Percentiles rank a stretch among this genome's conserved stretches.
These are phyloP conservation scores for Poecilia picta DNA, from an alignment of 2,797 vertebrate genomes.

Conservation along the genomic window DNA sequence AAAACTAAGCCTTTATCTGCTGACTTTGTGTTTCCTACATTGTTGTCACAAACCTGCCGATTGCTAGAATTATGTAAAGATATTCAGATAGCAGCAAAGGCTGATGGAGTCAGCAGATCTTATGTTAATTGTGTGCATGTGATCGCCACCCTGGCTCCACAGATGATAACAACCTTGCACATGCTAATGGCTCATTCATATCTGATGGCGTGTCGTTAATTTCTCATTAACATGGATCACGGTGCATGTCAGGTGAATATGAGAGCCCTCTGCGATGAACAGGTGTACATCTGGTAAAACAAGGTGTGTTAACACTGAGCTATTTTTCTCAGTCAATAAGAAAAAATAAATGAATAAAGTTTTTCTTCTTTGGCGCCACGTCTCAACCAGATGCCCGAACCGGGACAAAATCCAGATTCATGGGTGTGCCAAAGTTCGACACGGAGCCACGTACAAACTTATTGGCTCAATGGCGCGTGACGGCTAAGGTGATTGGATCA, in stretches of 20 bases:
- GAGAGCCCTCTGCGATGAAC: slow-evolving; percentile 16
- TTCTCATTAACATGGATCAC: slow-evolving; percentile 52
- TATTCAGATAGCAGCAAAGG: not conserved
- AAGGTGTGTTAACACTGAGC: slow-evolving; percentile 14
- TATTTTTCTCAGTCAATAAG: slow-evolving; percentile 2
- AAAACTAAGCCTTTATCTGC: not conserved
- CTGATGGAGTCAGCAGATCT: slow-evolving; percentile 29
- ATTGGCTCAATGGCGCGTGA: slow-evolving; percentile 66
- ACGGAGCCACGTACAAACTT: slow-evolving; percentile 36
- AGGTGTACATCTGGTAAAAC: slow-evolving; percentile 20
- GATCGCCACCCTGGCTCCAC: slow-evolving; percentile 24
- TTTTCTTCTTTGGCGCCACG: slow-evolving; percentile 5
- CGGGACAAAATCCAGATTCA: slow-evolving; percentile 22
- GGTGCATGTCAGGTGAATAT: slow-evolving; percentile 36
- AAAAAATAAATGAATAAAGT: not conserved
- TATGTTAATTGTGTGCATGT: slow-evolving; percentile 23
- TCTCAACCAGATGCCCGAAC: not conserved
- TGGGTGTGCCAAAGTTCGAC: slow-evolving; percentile 36
- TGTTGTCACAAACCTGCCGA: not conserved
- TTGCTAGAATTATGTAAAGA: not conserved
- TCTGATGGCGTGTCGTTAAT: slow-evolving; percentile 62
- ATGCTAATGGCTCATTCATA: slow-evolving; percentile 56
- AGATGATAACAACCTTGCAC: slow-evolving; percentile 43
- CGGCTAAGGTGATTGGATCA: slow-evolving; percentile 67
- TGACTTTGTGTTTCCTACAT: not conserved